phyloP scores from a whole-genome alignment of 2,797 vertebrate genomes.

The Dermochelys coriacea region DNA sequence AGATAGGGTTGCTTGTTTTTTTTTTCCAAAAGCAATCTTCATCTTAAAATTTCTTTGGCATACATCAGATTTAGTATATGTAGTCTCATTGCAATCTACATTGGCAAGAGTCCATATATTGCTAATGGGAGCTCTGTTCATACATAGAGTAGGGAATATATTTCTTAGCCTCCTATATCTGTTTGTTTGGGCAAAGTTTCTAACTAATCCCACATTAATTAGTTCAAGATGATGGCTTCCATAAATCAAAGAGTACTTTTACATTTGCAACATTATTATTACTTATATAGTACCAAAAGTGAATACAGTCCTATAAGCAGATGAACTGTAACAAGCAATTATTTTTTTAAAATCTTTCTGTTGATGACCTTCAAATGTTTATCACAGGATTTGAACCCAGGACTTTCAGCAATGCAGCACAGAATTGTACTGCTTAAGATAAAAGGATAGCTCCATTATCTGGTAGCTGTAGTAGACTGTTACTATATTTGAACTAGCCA shows the following conservation, averaged over 20 bases:
- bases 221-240: slow-evolving; percentile 42
- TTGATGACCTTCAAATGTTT: not conserved
- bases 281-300: accelerated
- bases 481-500: accelerated
- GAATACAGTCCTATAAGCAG: not conserved
- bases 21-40: not conserved
- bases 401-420: not conserved
- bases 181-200: slow-evolving; percentile 61
- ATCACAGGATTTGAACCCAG: not conserved
- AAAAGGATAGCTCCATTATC: not conserved
- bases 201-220: slow-evolving; percentile 67
- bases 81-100: not conserved
- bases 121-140: slow-evolving; percentile 36
- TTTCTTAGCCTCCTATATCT: slow-evolving; percentile 44
- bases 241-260: slow-evolving; percentile 56
- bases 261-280: not conserved
- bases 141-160: not conserved
- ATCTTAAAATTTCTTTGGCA: not conserved
- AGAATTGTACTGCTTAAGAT: not conserved
- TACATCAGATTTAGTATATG: not conserved
- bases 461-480: not conserved
- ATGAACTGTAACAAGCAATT: not conserved
- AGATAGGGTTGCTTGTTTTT: not conserved
- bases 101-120: not conserved
- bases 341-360: not conserved